These are phyloP conservation scores for Sciurus vulgaris DNA, from an alignment of 2,797 vertebrate genomes.

Conservation along the genomic window DNA sequence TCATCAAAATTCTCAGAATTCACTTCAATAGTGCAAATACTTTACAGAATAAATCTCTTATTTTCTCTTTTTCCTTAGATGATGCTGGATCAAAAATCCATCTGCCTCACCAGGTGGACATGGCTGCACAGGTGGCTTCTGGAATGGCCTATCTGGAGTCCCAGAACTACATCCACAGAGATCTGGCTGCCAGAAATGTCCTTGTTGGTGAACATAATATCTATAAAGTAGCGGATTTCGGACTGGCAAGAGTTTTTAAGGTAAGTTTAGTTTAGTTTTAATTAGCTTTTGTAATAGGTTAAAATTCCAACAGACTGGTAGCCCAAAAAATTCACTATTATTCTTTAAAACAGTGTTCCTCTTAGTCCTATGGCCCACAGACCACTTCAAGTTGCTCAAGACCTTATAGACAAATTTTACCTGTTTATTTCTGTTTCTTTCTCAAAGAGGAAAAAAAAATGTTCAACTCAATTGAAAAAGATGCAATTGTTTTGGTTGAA, in stretches of 20 bases:
- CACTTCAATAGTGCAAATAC: slow-evolving; percentile 6
- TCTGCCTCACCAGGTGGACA: slow-evolving; percentile 93
- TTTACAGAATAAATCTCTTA: background rate
- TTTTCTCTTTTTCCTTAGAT: slow-evolving; percentile 87
- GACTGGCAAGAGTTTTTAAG: slow-evolving; percentile 96
- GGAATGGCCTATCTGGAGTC: slow-evolving; percentile 97
- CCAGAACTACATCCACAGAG: slow-evolving; percentile 98
- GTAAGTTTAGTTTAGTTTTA: slow-evolving; percentile 58
- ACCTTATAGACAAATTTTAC: background rate
- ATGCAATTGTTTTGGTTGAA: background rate
- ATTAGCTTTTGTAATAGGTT: background rate
- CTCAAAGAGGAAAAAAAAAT: background rate
- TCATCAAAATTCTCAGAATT: slow-evolving; percentile 17
- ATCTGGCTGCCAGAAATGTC: slow-evolving; percentile 97
- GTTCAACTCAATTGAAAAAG: background rate
- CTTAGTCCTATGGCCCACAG: background rate
- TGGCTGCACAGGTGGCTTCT: slow-evolving; percentile 95
- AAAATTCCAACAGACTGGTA: background rate
- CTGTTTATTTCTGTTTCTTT: background rate
- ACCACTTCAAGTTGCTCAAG: background rate
- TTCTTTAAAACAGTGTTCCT: slow-evolving; percentile 46
- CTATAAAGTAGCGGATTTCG: slow-evolving; percentile 99
- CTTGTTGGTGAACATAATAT: slow-evolving; percentile 96
- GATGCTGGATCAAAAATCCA: slow-evolving; percentile 90
- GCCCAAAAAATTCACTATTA: background rate